Conservation (phyloP, 2,888 invertebrate species). For the Oscheius sp. region DNA sequence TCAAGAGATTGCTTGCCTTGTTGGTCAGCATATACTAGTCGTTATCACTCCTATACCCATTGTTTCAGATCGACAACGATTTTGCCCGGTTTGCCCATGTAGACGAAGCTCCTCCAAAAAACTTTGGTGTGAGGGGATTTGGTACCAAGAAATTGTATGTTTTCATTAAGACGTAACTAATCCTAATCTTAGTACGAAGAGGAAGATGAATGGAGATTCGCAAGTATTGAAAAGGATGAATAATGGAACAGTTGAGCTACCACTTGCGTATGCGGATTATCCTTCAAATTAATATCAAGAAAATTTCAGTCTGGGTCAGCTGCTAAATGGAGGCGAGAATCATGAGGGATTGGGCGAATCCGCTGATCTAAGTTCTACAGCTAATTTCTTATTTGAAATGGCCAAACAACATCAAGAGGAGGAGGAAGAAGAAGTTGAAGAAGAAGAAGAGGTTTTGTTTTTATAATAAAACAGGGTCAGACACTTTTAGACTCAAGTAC, state of each 20-base stretch:
- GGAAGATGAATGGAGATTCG: not conserved
- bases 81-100: constrained; percentile 42
- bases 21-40: constrained; percentile 30
- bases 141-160: not conserved
- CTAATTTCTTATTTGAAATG: constrained; percentile 19
- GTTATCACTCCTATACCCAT: not conserved
- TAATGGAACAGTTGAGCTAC: not conserved
- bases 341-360: not conserved
- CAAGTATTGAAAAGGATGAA: not conserved
- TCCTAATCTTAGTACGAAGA: not conserved
- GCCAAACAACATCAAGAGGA: constrained; percentile 8
- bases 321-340: not conserved
- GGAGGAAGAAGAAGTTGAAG: not conserved
- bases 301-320: not conserved
- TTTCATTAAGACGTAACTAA: not conserved
- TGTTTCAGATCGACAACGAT: constrained; percentile 46
- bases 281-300: not conserved
- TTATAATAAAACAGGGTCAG: not conserved
- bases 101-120: constrained; percentile 16
- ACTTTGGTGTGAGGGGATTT: not conserved
- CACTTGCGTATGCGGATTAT: not conserved
- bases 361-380: constrained; percentile 1
- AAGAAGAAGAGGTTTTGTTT: not conserved
- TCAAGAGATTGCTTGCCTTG: constrained; percentile 38
- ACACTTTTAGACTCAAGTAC: not conserved